phyloP scores from a whole-genome alignment of 2,113 vertebrate species.

The Lophotis ruficrista region DNA sequence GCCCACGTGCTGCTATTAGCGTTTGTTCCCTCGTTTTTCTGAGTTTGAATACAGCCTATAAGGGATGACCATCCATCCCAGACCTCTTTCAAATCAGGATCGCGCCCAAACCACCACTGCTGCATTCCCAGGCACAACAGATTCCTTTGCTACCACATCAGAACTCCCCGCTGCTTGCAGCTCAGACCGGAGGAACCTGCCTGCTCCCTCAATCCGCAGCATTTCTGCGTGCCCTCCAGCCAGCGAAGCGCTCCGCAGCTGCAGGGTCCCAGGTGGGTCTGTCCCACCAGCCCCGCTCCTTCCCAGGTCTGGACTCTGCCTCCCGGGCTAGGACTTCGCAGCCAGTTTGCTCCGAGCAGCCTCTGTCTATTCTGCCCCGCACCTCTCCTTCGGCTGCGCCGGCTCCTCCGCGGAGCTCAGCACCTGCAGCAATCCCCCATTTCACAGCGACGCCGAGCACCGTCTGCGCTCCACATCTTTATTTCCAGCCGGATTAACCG shows the following conservation, averaged over 20 bases:
- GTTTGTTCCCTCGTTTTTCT: neutral
- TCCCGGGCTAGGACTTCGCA: neutral
- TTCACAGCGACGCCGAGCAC: neutral
- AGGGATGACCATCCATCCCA: neutral
- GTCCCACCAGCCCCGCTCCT: neutral
- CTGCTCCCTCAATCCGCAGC: neutral
- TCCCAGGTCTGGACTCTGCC: neutral
- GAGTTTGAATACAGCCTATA: neutral
- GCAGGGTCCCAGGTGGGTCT: neutral
- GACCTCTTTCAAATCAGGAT: neutral
- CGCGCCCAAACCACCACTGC: neutral
- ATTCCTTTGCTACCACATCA: neutral
- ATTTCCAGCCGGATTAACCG: neutral
- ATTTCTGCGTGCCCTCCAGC: neutral
- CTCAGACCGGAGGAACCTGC: neutral
- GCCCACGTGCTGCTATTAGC: too few species aligned
- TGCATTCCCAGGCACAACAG: neutral
- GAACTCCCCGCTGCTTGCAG: neutral
- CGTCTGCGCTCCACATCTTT: neutral
- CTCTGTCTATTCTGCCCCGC: neutral
- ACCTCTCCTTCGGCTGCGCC: neutral
- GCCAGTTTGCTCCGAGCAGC: neutral
- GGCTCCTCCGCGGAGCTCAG: neutral
- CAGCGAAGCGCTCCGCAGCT: neutral
- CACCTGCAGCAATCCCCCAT: neutral